Conservation (phyloP, 2,888 invertebrate genomes). For the Leuctra nigra region DNA sequence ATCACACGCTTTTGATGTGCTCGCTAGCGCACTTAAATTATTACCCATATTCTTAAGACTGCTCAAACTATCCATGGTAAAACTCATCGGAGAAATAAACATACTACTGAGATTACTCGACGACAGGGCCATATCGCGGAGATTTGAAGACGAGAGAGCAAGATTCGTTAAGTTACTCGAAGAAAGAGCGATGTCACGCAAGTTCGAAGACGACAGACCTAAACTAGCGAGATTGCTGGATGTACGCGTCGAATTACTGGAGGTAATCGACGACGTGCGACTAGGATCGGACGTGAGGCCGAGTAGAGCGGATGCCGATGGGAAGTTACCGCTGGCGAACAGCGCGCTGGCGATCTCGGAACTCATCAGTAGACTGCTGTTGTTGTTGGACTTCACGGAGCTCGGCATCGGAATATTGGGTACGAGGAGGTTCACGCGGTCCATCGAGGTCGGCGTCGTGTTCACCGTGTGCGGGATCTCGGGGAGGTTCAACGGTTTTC, state of each 20-base stretch:
- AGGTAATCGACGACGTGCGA: slow-evolving; percentile 42
- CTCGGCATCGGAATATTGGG: slow-evolving; percentile 39
- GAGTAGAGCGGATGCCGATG: slow-evolving; percentile 35
- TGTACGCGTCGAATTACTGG: slow-evolving; percentile 42
- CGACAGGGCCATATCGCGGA: slow-evolving; percentile 14
- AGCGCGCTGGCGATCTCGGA: slow-evolving; percentile 58
- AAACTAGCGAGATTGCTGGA: slow-evolving; percentile 41
- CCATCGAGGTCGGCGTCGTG: slow-evolving; percentile 16
- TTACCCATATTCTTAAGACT: slow-evolving; percentile 52
- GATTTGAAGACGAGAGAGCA: slow-evolving; percentile 31
- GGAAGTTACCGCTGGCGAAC: slow-evolving; percentile 59
- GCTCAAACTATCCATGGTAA: slow-evolving; percentile 56
- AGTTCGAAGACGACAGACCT: slow-evolving; percentile 38
- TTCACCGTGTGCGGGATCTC: slow-evolving; percentile 18
- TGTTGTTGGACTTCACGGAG: slow-evolving; percentile 38
- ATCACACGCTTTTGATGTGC: slow-evolving; percentile 31
- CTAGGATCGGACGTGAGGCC: slow-evolving; percentile 26
- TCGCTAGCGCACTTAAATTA: slow-evolving; percentile 48
- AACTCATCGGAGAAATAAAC: slow-evolving; percentile 65
- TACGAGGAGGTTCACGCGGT: slow-evolving; percentile 38
- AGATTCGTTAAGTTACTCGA: too few relatives aligned
- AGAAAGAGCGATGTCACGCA: slow-evolving; percentile 11
- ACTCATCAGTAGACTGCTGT: slow-evolving; percentile 26
- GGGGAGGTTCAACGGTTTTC: slow-evolving; percentile 18
- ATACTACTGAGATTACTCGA: slow-evolving; percentile 46